Percentiles rank a stretch among this genome's conserved stretches.
Evolutionary conservation across 2,113 vertebrate genomes (phyloP).

Genomic region (Cyprinodon brontotheroides): DNA sequence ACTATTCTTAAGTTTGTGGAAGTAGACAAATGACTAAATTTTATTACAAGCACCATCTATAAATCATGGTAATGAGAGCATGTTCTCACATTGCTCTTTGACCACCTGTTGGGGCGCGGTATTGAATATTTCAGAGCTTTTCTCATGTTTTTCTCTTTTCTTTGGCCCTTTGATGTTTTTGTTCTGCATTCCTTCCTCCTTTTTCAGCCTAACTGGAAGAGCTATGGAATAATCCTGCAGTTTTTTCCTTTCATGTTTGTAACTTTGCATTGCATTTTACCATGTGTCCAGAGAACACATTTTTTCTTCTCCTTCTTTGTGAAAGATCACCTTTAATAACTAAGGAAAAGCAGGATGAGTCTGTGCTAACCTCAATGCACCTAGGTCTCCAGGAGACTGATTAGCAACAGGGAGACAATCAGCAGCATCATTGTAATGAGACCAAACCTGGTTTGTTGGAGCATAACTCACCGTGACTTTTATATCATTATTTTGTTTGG

Average conservation of each 20-base stretch:
- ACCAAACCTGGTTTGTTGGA: constrained; percentile 83
- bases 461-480: constrained; percentile 81
- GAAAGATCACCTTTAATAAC: constrained; percentile 97
- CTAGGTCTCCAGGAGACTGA: constrained; percentile 96
- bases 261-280: constrained; percentile 98
- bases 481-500: constrained; percentile 89
- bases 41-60: constrained; percentile 75
- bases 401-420: constrained; percentile 88
- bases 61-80: constrained; percentile 73
- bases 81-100: constrained; percentile 67
- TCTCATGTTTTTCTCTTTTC: constrained; percentile 75
- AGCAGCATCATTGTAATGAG: constrained; percentile 88
- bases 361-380: constrained; percentile 89
- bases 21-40: constrained; percentile 52
- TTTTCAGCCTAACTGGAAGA: constrained; percentile 82
- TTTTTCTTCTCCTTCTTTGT: constrained; percentile 83
- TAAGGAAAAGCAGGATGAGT: constrained; percentile 85
- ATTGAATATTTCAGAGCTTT: constrained; percentile 88
- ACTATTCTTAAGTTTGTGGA: constrained; percentile 67
- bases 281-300: constrained; percentile 90
- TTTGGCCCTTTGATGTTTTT: constrained; percentile 89
- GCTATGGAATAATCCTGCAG: constrained; percentile 85
- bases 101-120: constrained; percentile 87
- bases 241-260: constrained; percentile 88
- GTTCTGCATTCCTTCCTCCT: constrained; percentile 84